These are phyloP conservation scores for Erebia aethiops DNA, from an alignment of 2,888 invertebrate genomes.

Conservation along the genomic window DNA sequence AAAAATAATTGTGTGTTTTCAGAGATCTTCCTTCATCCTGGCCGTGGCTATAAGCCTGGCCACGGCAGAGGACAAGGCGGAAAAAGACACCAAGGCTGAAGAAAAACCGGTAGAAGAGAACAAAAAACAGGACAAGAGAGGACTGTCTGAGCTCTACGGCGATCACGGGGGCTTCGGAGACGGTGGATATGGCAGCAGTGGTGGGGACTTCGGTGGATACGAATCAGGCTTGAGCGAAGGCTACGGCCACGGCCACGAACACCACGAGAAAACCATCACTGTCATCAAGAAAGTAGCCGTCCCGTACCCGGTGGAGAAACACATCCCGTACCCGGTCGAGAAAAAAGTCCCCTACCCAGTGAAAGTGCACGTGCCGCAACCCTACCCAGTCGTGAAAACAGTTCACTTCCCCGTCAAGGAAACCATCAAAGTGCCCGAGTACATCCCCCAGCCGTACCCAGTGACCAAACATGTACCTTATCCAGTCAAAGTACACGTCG, in stretches of 20 bases:
- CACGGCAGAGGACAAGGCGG: conserved; percentile 82
- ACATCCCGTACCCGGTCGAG: conserved; percentile 86
- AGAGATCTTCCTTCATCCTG: conserved; percentile 78
- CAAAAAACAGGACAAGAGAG: conserved; percentile 83
- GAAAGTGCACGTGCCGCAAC: conserved; percentile 87
- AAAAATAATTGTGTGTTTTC: conserved; percentile 47
- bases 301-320: conserved; percentile 89
- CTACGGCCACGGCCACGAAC: conserved; percentile 58
- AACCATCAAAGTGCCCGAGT: conserved; percentile 85
- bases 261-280: conserved; percentile 86
- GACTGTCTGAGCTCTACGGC: conserved; percentile 78
- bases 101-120: conserved; percentile 67
- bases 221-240: conserved; percentile 47
- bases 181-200: conserved; percentile 43
- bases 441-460: conserved; percentile 86
- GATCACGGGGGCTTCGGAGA: conserved; percentile 57
- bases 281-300: conserved; percentile 88
- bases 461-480: conserved; percentile 86
- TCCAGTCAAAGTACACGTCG: conserved; percentile 86
- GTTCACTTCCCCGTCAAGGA: conserved; percentile 86
- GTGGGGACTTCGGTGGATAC: conserved; percentile 47
- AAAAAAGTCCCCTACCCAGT: conserved; percentile 86
- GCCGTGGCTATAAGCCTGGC: conserved; percentile 81
- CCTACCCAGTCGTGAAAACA: conserved; percentile 87
- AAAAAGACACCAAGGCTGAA: conserved; percentile 75